These are phyloP conservation scores for Lasioglossum lativentre DNA, from an alignment of 2,888 invertebrate genomes.

Conservation along the genomic window DNA sequence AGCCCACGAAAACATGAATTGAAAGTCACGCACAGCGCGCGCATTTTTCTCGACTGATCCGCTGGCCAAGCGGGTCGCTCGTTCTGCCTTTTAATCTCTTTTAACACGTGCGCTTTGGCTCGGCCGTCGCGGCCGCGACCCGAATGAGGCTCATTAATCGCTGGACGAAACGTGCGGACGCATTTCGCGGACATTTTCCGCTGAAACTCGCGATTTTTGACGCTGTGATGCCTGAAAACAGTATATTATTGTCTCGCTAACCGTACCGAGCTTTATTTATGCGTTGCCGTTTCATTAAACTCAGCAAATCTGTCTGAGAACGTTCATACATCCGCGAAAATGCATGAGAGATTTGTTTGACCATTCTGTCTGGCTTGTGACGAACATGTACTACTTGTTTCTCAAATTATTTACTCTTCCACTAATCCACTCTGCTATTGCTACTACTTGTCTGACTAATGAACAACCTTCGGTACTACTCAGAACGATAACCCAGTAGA, in stretches of 20 bases:
- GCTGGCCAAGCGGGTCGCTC: constrained; percentile 51
- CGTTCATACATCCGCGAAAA: not conserved
- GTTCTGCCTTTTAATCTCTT: constrained; percentile 54
- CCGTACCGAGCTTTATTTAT: not conserved
- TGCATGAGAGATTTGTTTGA: not conserved
- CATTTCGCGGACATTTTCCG: not conserved
- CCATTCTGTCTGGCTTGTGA: not conserved
- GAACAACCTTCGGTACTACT: not conserved
- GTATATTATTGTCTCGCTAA: not conserved
- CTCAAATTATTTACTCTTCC: not conserved
- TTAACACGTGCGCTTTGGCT: constrained; percentile 36
- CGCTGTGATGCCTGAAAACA: not conserved
- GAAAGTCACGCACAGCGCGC: constrained; percentile 24
- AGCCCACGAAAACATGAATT: not conserved
- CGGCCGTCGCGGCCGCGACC: constrained; percentile 14
- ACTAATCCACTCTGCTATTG: not conserved
- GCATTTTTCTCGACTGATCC: constrained; percentile 48
- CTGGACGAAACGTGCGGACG: constrained; percentile 29
- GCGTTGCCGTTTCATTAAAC: not conserved
- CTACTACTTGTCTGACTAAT: too few relatives aligned
- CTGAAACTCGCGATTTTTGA: not conserved
- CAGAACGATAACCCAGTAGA: not conserved
- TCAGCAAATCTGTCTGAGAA: not conserved
- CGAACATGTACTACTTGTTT: not conserved
- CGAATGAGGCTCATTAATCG: constrained; percentile 55